Evolutionary conservation across 2,113 vertebrate species (phyloP).

Genomic region (Scalopus aquaticus): DNA sequence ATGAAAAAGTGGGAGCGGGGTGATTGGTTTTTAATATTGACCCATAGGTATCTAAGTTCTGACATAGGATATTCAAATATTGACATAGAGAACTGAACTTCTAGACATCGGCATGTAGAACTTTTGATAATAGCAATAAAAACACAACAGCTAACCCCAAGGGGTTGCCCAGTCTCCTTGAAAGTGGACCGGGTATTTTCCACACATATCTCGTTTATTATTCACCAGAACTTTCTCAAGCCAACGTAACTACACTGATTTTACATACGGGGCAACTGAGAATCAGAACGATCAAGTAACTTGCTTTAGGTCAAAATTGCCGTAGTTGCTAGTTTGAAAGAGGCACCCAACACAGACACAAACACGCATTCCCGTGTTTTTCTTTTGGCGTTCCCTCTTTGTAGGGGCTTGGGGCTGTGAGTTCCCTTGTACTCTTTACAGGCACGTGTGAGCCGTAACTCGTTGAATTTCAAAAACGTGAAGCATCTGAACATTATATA

Average conservation of each 20-base stretch:
- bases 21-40: not conserved
- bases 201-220: conserved; percentile 8
- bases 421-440: not conserved
- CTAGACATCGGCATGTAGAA: not conserved
- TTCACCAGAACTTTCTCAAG: not conserved
- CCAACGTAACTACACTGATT: not conserved
- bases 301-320: not conserved
- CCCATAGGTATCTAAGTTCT: not conserved
- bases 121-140: conserved; percentile 12
- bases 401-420: not conserved
- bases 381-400: not conserved
- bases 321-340: not conserved
- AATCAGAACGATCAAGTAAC: not conserved
- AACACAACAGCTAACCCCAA: not conserved
- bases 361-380: not conserved
- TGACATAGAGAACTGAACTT: not conserved
- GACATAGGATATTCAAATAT: not conserved
- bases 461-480: conserved; percentile 39
- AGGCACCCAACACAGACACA: not conserved
- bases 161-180: not conserved
- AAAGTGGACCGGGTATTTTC: not conserved
- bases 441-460: not conserved
- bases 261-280: not conserved
- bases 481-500: not conserved
- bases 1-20: not conserved